Percentiles rank a stretch among this genome's conserved stretches.
phyloP scores from a whole-genome alignment of 2,113 vertebrate species.

The Ictalurus furcatus region DNA sequence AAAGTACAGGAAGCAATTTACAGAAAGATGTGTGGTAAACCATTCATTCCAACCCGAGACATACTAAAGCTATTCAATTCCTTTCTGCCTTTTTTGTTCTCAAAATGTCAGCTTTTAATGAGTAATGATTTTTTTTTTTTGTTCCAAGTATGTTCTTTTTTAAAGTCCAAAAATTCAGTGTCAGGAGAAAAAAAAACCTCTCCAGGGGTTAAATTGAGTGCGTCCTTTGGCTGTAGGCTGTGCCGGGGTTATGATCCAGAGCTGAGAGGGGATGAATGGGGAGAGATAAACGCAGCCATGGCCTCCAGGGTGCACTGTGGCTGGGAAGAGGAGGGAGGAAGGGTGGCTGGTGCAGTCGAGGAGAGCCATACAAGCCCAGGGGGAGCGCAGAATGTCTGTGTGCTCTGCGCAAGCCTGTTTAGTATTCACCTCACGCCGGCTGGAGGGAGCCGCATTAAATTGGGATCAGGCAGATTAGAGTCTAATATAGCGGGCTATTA shows the following conservation, averaged over 20 bases:
- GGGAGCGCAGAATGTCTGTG: conserved; percentile 75
- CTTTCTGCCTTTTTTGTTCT: not conserved
- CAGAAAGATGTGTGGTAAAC: not conserved
- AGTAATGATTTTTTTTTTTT: not conserved
- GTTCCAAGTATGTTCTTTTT: conserved; percentile 7
- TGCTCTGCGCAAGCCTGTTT: conserved; percentile 69
- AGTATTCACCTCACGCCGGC: conserved; percentile 79
- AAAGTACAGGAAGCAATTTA: conserved; percentile 16
- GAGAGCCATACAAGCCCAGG: conserved; percentile 62
- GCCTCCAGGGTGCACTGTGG: conserved; percentile 49
- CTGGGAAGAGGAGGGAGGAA: conserved; percentile 41
- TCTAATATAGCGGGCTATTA: conserved; percentile 92
- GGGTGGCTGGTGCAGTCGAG: conserved; percentile 36
- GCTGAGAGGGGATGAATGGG: conserved; percentile 48
- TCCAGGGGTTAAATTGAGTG: conserved; percentile 46
- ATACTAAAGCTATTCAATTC: not conserved
- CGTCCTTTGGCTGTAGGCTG: conserved; percentile 53
- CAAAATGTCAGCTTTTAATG: not conserved
- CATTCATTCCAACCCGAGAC: not conserved
- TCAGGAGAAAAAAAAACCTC: not conserved
- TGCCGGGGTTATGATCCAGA: conserved; percentile 51
- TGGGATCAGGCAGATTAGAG: conserved; percentile 98
- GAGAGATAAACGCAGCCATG: conserved; percentile 55
- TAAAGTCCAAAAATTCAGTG: conserved; percentile 30
- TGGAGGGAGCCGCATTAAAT: conserved; percentile 91